These are phyloP conservation scores for Pseudoips prasinana DNA, from an alignment of 2,888 invertebrate species.

Conservation along the genomic window DNA sequence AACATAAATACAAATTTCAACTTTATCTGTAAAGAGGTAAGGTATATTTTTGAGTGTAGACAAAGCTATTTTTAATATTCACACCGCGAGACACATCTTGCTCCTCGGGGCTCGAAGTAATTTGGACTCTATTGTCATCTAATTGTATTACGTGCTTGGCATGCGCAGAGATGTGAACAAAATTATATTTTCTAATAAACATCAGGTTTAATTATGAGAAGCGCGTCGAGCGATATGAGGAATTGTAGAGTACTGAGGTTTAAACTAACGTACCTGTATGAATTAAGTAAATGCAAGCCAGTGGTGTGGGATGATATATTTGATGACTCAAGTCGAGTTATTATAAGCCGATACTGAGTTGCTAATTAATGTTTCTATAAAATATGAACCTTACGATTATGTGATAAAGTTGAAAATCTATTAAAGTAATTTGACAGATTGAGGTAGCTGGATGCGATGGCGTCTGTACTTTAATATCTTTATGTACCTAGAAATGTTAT, in stretches of 20 bases:
- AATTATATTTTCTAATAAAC: conserved; percentile 57
- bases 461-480: no score
- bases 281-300: no score
- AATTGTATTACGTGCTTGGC: conserved; percentile 59
- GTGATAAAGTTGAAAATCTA: no score
- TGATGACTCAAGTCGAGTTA: no score
- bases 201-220: conserved; percentile 36
- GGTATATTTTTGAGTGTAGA: not conserved
- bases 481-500: no score
- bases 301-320: no score
- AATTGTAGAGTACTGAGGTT: conserved; percentile 6
- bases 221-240: conserved; percentile 8
- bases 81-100: conserved; percentile 52
- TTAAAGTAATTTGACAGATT: no score
- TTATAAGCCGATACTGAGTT: no score
- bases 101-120: conserved; percentile 42
- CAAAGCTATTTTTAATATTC: conserved; percentile 49
- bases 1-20: conserved; percentile 1
- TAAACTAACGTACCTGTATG: no score
- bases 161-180: conserved; percentile 35
- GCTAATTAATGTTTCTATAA: no score
- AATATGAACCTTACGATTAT: no score
- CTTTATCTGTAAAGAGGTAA: not conserved
- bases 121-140: conserved; percentile 59
- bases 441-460: no score